Conservation (phyloP, 2,888 invertebrate genomes). For the Latheticus oryzae region DNA sequence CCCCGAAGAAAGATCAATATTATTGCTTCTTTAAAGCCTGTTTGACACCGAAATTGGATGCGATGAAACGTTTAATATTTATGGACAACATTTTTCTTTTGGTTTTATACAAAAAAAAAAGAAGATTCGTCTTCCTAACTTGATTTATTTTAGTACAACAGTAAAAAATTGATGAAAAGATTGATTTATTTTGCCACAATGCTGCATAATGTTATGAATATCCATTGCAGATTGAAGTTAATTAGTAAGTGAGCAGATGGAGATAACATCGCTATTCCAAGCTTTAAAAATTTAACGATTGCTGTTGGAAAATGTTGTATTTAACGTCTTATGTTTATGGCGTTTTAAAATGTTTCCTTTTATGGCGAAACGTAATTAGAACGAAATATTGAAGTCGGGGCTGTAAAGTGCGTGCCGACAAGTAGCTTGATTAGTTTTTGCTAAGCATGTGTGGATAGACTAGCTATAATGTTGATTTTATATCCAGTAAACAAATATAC, state of each 20-base stretch:
- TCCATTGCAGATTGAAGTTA: slow-evolving; percentile 1
- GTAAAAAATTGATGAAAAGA: background rate
- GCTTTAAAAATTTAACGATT: slow-evolving; percentile 27
- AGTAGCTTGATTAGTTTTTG: slow-evolving; percentile 12
- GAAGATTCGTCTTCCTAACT: background rate
- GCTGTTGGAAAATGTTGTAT: slow-evolving; percentile 9
- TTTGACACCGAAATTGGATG: slow-evolving; percentile 21
- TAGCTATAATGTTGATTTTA: slow-evolving; percentile 1
- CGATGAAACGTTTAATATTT: slow-evolving; percentile 28
- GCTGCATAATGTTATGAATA: slow-evolving; percentile 2
- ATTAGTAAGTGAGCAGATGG: slow-evolving; percentile 1
- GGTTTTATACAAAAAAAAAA: slow-evolving; percentile 10
- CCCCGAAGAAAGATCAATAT: slow-evolving; percentile 31
- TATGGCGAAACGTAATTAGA: slow-evolving; percentile 36
- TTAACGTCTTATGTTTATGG: slow-evolving; percentile 23
- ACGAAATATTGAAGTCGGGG: slow-evolving; percentile 25
- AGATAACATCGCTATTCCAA: slow-evolving; percentile 16
- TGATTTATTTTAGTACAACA: background rate
- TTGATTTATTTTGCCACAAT: background rate
- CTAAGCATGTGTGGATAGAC: slow-evolving; percentile 21
- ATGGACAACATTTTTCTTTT: slow-evolving; percentile 13
- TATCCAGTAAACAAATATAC: background rate
- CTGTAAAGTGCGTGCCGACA: slow-evolving; percentile 19
- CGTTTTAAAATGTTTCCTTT: slow-evolving; percentile 35
- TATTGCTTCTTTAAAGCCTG: slow-evolving; percentile 29